Percentiles rank a stretch among this genome's conserved stretches.
Conservation (phyloP, 2,797 vertebrate species). For the Alectoris magna region DNA sequence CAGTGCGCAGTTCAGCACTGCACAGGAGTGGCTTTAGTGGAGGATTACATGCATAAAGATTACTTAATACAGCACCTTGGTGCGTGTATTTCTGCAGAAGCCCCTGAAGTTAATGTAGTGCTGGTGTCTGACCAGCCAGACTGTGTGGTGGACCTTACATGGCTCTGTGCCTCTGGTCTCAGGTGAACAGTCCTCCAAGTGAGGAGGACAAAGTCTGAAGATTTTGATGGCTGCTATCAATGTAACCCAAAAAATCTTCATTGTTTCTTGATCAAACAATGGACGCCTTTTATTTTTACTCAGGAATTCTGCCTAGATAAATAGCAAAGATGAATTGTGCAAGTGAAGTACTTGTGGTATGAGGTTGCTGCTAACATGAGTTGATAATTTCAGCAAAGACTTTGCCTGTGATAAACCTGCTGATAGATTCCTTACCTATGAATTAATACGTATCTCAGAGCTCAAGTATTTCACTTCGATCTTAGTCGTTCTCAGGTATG, state of each 20-base stretch:
- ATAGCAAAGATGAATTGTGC: background rate
- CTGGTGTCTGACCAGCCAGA: background rate
- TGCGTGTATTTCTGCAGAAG: background rate
- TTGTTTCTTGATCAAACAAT: background rate
- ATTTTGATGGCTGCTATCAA: background rate
- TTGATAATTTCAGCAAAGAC: background rate
- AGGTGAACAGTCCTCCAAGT: background rate
- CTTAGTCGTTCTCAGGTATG: background rate
- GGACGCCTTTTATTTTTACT: background rate
- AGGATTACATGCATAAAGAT: background rate
- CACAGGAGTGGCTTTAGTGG: background rate
- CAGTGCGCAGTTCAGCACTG: background rate
- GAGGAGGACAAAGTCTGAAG: background rate
- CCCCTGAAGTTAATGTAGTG: background rate
- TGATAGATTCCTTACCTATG: background rate
- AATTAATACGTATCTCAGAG: background rate
- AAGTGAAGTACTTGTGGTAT: background rate
- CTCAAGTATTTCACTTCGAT: background rate
- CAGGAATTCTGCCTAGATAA: background rate
- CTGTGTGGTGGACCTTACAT: background rate
- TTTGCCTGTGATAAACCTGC: background rate
- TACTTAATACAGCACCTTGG: background rate
- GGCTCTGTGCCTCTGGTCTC: background rate
- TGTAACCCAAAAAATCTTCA: background rate
- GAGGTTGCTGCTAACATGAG: background rate